Base-by-base conservation (phyloP, 2,113 vertebrate genomes). In the Phylloscopus whistleri region DNA sequence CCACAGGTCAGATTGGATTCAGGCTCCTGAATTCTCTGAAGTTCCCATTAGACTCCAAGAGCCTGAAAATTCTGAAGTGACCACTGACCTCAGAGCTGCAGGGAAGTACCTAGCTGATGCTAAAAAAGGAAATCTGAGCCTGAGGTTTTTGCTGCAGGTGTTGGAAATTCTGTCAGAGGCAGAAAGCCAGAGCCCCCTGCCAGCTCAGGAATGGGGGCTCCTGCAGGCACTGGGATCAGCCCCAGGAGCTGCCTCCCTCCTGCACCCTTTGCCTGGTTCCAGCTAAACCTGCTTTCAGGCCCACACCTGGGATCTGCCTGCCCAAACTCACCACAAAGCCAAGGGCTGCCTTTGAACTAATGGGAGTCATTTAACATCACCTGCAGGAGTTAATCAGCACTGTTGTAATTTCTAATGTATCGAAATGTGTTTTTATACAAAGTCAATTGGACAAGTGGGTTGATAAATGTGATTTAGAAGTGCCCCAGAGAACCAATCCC, bases 171-270 rank as follows among this genome's bases (percentile, higher is more conserved):
- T 26, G 53, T 64, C 63, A 87, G 53, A 60, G 14, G 3, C 24
- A 74, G 51, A 67, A 53, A 60, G 7, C 24, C 56, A 35, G 35
- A 74, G 33, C 5, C 22, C 19, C 28, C 51, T 15, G 15, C 26
- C 7, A 20, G 9, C 60, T 68, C 16, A 5, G 28, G 1, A 1
- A 5, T 1, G 1, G 2, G 7, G 44, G 3, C 11, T 77, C 17
- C 56, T 53, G 3, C 62, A 56, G 66, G 9, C 30, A 10, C 23
- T 13, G 69, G 74, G 13, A 11, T 9, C 31, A 27, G 30, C 3
- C 56, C 37, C 24, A 6, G 64, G 56, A 51, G 37, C 12, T 14
- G 28, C 30, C 62, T 37, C 60, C 56, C 62, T 37, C 60, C 56
- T 7, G 13, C 16, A 0, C 13, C 60, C 49, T 41, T 8, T 1